phyloP scores from a whole-genome alignment of 1,140 invertebrate genomes.

The Hycleus cichorii region DNA sequence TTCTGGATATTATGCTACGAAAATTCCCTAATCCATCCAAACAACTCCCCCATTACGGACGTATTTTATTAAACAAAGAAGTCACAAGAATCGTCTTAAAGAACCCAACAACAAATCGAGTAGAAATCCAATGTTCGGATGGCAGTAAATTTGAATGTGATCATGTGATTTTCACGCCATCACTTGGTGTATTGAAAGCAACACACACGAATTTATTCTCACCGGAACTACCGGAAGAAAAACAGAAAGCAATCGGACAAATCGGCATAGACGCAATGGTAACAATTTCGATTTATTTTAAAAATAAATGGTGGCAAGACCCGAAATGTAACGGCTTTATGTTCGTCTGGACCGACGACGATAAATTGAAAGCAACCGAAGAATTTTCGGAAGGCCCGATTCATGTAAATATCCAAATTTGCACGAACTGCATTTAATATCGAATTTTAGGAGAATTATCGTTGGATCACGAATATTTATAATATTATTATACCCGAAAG shows the following conservation, averaged over 20 bases:
- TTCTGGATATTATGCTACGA: conserved; percentile 27
- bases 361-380: neutral
- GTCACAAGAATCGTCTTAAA: conserved; percentile 24
- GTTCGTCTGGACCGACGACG: conserved; percentile 1
- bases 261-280: conserved; percentile 63
- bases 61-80: conserved; percentile 26
- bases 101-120: conserved; percentile 1
- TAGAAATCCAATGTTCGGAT: conserved; percentile 39
- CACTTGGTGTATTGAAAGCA: conserved; percentile 62
- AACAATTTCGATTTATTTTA: conserved; percentile 67
- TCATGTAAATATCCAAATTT: conserved; percentile 1
- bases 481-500: neutral
- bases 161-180: conserved; percentile 60
- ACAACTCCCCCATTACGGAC: conserved; percentile 16
- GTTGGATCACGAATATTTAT: conserved; percentile 10
- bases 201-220: conserved; percentile 50
- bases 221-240: conserved; percentile 52
- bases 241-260: conserved; percentile 53
- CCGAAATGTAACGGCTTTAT: neutral
- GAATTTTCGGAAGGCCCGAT: conserved; percentile 7
- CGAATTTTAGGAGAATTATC: neutral
- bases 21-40: conserved; percentile 20
- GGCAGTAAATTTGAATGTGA: conserved; percentile 50
- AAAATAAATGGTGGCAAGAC: neutral
- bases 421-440: neutral